Evolutionary conservation across 2,888 invertebrate genomes (phyloP).

Genomic region (Leuctra nigra): DNA sequence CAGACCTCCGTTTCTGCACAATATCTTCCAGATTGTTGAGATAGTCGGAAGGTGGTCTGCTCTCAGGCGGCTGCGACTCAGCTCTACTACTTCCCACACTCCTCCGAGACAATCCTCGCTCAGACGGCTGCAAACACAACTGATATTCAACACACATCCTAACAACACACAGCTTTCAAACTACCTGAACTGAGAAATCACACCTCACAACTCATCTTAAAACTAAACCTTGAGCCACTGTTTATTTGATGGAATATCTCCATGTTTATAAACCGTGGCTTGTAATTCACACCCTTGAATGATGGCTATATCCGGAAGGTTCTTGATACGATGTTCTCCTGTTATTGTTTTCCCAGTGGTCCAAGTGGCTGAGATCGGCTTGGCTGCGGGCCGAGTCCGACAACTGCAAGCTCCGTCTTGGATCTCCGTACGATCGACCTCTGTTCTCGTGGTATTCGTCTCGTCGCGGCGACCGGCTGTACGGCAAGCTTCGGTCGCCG

Average conservation of each 20-base stretch:
- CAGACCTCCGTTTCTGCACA: conserved; percentile 31
- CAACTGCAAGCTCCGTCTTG: conserved; percentile 13
- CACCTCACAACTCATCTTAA: background rate
- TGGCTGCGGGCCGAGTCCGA: conserved; percentile 20
- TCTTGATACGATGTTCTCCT: conserved; percentile 21
- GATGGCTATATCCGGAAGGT: conserved; percentile 18
- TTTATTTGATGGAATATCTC: background rate
- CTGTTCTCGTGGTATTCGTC: conserved; percentile 19
- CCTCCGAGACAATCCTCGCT: background rate
- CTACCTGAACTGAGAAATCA: background rate
- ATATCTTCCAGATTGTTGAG: conserved; percentile 21
- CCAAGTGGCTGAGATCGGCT: conserved; percentile 8
- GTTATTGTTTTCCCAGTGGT: conserved; percentile 22
- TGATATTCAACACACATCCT: background rate
- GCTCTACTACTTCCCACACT: conserved; percentile 30
- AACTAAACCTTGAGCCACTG: background rate
- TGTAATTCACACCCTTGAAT: conserved; percentile 24
- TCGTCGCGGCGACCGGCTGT: conserved; percentile 11
- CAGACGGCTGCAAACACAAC: background rate
- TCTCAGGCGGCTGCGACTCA: conserved; percentile 36
- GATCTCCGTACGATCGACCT: conserved; percentile 9
- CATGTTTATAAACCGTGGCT: conserved; percentile 5
- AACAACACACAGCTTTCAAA: background rate
- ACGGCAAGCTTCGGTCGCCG: conserved; percentile 15
- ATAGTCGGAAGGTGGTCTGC: conserved; percentile 14